phyloP scores from a whole-genome alignment of 2,888 invertebrate genomes.

The Sinopyrophorus schimmeli region DNA sequence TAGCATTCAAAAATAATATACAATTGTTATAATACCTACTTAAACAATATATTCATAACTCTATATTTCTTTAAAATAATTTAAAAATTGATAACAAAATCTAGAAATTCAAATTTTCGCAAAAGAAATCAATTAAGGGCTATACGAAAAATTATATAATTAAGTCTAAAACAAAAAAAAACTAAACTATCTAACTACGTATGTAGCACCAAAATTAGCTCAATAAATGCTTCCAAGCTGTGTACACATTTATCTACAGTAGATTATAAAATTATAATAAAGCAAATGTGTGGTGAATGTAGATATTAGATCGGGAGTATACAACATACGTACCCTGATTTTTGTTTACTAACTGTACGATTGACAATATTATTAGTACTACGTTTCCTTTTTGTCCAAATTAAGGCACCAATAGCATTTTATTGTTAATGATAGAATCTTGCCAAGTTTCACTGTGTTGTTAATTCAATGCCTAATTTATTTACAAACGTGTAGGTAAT shows the following conservation, averaged over 20 bases:
- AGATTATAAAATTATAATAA: constrained; percentile 31
- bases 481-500: constrained; percentile 1
- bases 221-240: constrained; percentile 54
- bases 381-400: constrained; percentile 16
- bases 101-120: constrained; percentile 17
- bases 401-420: no score
- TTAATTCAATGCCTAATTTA: neutral
- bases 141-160: constrained; percentile 24
- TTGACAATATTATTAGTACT: constrained; percentile 14
- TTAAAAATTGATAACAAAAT: constrained; percentile 21
- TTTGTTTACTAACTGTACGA: constrained; percentile 17
- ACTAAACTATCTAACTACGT: constrained; percentile 44
- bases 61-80: constrained; percentile 31
- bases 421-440: neutral
- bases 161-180: constrained; percentile 34
- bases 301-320: constrained; percentile 33
- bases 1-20: no score
- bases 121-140: constrained; percentile 14
- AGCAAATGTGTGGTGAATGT: constrained; percentile 14
- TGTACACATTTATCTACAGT: constrained; percentile 50
- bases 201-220: constrained; percentile 55
- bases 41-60: constrained; percentile 36
- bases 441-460: neutral
- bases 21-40: constrained; percentile 37
- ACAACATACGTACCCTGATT: constrained; percentile 38